Evolutionary conservation across 1,140 invertebrate species (phyloP).

Genomic region (Varroa destructor): DNA sequence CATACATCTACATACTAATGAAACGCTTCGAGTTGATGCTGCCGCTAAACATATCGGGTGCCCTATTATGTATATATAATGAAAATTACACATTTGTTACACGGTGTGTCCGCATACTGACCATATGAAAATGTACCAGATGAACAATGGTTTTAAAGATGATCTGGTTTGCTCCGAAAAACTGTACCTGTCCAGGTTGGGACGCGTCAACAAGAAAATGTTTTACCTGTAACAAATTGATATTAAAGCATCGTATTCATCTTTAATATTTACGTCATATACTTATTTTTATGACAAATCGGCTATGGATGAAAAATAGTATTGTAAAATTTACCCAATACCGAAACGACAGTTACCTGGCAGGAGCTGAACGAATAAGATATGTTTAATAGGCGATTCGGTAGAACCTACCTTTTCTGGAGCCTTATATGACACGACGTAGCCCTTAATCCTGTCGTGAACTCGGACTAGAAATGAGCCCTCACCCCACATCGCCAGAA

Average conservation of each 20-base stretch:
- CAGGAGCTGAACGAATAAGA: too few species aligned
- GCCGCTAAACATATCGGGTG: too few species aligned
- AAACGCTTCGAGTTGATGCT: too few species aligned
- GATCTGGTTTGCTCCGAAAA: conserved; percentile 10
- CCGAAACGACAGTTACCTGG: too few species aligned
- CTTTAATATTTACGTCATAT: not conserved
- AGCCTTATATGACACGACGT: conserved; percentile 20
- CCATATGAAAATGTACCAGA: conserved; percentile 19
- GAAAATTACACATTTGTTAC: not conserved
- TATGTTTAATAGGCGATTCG: too few species aligned
- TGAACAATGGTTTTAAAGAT: conserved; percentile 11
- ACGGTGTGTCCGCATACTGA: not conserved
- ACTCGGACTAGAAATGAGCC: conserved; percentile 22
- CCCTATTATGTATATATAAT: too few species aligned
- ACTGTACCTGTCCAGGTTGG: conserved; percentile 2
- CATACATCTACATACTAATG: too few species aligned
- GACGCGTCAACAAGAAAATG: conserved; percentile 26
- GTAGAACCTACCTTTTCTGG: conserved; percentile 9
- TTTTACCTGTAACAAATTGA: conserved; percentile 5
- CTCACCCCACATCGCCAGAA: not conserved
- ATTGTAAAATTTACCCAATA: too few species aligned
- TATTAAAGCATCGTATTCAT: not conserved
- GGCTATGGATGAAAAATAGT: not conserved
- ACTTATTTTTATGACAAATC: not conserved
- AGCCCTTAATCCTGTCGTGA: conserved; percentile 22